These are phyloP conservation scores for Xylocampa areola DNA, from an alignment of 2,888 invertebrate genomes.

Conservation along the genomic window DNA sequence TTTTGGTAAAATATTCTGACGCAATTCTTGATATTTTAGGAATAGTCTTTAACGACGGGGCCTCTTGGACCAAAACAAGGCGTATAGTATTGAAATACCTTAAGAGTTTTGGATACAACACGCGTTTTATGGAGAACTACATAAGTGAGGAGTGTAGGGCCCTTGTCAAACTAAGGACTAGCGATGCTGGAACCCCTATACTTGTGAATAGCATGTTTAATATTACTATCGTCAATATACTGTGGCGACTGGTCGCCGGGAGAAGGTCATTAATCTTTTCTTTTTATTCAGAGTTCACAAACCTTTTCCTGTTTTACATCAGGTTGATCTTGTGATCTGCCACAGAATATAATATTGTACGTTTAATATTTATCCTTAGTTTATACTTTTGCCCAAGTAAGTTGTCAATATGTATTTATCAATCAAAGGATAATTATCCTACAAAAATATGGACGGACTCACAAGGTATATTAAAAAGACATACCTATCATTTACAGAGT, in stretches of 20 bases:
- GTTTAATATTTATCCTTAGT: no score
- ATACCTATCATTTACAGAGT: no score
- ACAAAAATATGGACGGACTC: no score
- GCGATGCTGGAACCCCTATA: slow-evolving; percentile 78
- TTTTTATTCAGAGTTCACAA: no score
- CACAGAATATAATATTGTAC: no score
- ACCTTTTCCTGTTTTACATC: no score
- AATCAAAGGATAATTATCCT: no score
- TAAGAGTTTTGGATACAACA: slow-evolving; percentile 91
- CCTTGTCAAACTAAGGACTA: slow-evolving; percentile 84
- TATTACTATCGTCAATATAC: slow-evolving; percentile 91
- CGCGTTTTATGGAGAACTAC: slow-evolving; percentile 90
- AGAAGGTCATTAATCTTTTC: slow-evolving; percentile 78
- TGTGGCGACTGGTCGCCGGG: slow-evolving; percentile 93
- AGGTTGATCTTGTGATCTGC: no score
- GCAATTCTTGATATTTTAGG: slow-evolving; percentile 78
- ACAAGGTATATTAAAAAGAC: no score
- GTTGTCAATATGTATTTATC: no score
- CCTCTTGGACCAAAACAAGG: slow-evolving; percentile 91
- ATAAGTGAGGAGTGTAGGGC: slow-evolving; percentile 90
- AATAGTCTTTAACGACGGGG: slow-evolving; percentile 92
- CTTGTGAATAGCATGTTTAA: slow-evolving; percentile 90
- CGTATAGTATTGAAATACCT: slow-evolving; percentile 91
- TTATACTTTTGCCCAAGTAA: no score
- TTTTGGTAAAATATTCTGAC: neutral